phyloP scores from a whole-genome alignment of 2,797 vertebrate genomes.

The Lepus townsendii region DNA sequence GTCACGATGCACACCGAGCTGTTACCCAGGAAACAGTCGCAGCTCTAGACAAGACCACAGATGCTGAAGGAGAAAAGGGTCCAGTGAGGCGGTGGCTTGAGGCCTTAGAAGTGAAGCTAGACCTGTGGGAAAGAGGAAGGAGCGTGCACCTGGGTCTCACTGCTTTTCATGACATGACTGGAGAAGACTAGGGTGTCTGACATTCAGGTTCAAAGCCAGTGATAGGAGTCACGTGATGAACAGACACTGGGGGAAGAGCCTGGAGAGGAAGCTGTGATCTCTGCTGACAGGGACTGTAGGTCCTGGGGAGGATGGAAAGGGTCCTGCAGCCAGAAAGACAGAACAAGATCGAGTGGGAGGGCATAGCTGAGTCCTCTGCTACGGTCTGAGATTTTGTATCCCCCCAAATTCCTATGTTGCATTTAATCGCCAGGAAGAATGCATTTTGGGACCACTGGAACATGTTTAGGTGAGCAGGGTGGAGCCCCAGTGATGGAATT shows the following conservation, averaged over 20 bases:
- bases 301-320: neutral
- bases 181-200: neutral
- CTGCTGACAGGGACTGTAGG: neutral
- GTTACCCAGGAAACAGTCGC: slow-evolving; percentile 32
- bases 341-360: neutral
- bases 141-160: neutral
- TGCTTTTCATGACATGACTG: neutral
- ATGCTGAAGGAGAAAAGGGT: slow-evolving; percentile 5
- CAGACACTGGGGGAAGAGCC: neutral
- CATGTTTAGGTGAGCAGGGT: neutral
- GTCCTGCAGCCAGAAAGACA: neutral
- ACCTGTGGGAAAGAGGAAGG: neutral
- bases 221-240: neutral
- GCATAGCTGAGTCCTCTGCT: neutral
- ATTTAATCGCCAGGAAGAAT: neutral
- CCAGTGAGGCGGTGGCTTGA: neutral
- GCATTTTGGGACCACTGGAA: neutral
- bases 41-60: neutral
- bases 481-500: neutral
- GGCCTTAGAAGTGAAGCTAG: neutral
- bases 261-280: neutral
- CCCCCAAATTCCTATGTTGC: neutral
- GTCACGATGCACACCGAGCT: neutral
- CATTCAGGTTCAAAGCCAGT: neutral
- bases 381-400: neutral